Evolutionary conservation across 2,797 vertebrate genomes (phyloP).

Genomic region (Sciaenops ocellatus): DNA sequence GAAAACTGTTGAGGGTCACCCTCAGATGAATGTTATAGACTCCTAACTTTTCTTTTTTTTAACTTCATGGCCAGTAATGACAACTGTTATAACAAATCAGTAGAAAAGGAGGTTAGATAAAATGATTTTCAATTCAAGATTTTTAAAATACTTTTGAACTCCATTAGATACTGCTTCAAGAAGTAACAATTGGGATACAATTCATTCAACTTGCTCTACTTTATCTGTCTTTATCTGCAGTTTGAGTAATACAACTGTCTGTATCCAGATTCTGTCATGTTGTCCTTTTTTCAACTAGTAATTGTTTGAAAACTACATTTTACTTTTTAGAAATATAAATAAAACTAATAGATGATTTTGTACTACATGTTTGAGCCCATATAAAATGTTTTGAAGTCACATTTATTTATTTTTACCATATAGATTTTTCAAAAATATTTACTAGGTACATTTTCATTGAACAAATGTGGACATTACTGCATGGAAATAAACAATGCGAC

Average conservation of each 20-base stretch:
- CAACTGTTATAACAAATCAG: slow-evolving; percentile 55
- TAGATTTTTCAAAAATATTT: slow-evolving; percentile 93
- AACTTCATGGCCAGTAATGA: slow-evolving; percentile 78
- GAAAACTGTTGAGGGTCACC: slow-evolving; percentile 54
- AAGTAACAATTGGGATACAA: slow-evolving; percentile 61
- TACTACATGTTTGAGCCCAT: slow-evolving; percentile 86
- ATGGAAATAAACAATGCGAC: slow-evolving; percentile 89
- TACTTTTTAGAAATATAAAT: slow-evolving; percentile 73
- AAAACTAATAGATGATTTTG: slow-evolving; percentile 84
- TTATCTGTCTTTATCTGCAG: slow-evolving; percentile 55
- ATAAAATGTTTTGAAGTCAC: slow-evolving; percentile 87
- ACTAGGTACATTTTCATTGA: slow-evolving; percentile 92
- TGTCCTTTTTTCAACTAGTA: slow-evolving; percentile 54
- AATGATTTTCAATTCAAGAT: slow-evolving; percentile 58
- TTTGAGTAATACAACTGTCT: slow-evolving; percentile 51
- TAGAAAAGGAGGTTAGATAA: slow-evolving; percentile 52
- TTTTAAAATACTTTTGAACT: slow-evolving; percentile 71
- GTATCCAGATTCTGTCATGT: slow-evolving; percentile 43
- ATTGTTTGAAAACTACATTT: slow-evolving; percentile 66
- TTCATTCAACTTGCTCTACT: slow-evolving; percentile 58
- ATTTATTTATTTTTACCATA: slow-evolving; percentile 96
- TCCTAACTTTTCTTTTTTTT: slow-evolving; percentile 41
- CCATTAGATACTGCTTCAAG: slow-evolving; percentile 59
- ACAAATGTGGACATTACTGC: slow-evolving; percentile 90
- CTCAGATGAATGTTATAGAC: slow-evolving; percentile 65